Conservation (phyloP, 1,140 invertebrate genomes). For the Ridgeia piscesae region DNA sequence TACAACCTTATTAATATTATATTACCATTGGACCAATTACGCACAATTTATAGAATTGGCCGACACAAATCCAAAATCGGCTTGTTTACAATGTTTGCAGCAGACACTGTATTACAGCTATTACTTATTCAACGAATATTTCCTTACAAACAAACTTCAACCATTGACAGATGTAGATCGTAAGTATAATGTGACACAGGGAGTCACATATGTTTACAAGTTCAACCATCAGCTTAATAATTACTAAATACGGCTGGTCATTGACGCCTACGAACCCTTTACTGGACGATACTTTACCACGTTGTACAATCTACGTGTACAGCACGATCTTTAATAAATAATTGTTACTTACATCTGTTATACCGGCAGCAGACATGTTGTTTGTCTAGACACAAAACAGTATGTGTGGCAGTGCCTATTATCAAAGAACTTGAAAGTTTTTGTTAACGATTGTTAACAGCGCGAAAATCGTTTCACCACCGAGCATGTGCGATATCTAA, state of each 20-base stretch:
- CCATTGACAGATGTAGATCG: background rate
- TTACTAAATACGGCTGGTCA: background rate
- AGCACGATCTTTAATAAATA: background rate
- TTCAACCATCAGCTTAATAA: background rate
- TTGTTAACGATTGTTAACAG: background rate
- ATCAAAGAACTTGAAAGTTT: background rate
- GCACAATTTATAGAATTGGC: no score
- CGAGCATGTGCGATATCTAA: background rate
- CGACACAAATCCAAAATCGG: no score
- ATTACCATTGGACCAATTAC: no score
- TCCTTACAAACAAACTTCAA: background rate
- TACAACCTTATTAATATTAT: no score
- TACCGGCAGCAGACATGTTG: background rate
- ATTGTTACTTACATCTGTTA: background rate
- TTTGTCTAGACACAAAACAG: background rate
- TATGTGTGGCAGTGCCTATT: background rate
- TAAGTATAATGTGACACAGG: background rate
- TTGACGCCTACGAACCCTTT: background rate
- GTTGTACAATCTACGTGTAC: background rate
- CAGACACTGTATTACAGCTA: background rate
- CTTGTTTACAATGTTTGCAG: no score
- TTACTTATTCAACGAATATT: background rate
- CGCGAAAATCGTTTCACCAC: background rate
- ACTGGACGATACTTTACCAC: background rate
- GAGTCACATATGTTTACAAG: background rate